A percentile compares a stretch with the other conserved stretches of the same genome.
These are phyloP conservation scores for Artemia sinica DNA, from an alignment of 2,888 invertebrate genomes.

Conservation along the genomic window DNA sequence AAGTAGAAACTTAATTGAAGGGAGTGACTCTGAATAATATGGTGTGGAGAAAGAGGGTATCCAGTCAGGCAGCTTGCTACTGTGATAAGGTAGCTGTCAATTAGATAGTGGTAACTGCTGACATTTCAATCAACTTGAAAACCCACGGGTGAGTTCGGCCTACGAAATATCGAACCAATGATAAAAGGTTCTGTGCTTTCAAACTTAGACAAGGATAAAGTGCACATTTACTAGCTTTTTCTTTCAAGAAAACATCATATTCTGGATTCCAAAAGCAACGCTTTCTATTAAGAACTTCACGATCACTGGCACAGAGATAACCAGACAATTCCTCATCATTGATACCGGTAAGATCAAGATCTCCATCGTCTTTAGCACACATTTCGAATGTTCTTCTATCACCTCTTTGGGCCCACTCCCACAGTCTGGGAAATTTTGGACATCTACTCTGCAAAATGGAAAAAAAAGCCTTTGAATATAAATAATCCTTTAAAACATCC, in stretches of 20 bases:
- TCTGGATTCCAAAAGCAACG: conserved; percentile 7
- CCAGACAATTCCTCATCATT: not conserved
- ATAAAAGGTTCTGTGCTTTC: no score
- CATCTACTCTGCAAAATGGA: not conserved
- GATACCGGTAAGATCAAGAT: not conserved
- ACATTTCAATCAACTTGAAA: no score
- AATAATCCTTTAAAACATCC: not conserved
- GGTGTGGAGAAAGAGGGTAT: no score
- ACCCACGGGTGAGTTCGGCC: no score
- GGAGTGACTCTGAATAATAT: no score
- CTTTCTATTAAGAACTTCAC: not conserved
- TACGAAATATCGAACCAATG: no score
- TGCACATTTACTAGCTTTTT: not conserved
- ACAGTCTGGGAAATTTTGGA: not conserved
- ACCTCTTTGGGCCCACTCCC: not conserved
- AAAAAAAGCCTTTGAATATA: not conserved
- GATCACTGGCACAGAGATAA: not conserved
- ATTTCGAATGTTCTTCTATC: not conserved
- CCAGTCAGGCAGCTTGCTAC: no score
- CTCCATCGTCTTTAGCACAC: not conserved
- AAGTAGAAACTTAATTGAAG: no score
- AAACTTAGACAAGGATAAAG: no score
- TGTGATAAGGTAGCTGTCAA: no score
- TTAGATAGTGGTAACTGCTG: no score
- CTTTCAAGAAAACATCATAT: not conserved